Percentiles rank a stretch among this genome's conserved stretches.
These are phyloP conservation scores for Meda fulgida DNA, from an alignment of 2,797 vertebrate genomes.

Conservation along the genomic window DNA sequence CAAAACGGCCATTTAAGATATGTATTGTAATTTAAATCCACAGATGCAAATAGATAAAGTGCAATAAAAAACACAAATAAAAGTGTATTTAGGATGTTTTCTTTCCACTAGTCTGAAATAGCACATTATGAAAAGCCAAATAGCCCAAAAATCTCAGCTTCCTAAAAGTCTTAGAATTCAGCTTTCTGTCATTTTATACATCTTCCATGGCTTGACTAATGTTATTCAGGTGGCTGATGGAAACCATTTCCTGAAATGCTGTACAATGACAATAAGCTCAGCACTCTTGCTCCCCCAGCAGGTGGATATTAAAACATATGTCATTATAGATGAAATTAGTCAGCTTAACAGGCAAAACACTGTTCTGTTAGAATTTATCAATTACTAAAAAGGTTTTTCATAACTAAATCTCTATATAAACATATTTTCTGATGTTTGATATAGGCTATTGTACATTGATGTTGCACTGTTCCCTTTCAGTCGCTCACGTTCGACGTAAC, in stretches of 20 bases:
- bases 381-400: not conserved
- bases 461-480: too few relatives aligned
- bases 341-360: not conserved
- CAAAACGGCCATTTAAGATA: not conserved
- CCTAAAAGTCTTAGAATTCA: not conserved
- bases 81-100: not conserved
- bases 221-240: slow-evolving; percentile 33
- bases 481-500: too few relatives aligned
- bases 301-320: slow-evolving; percentile 5
- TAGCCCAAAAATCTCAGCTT: not conserved
- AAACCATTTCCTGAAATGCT: slow-evolving; percentile 13
- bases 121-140: not conserved
- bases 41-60: not conserved
- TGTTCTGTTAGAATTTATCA: not conserved
- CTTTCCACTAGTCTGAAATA: not conserved
- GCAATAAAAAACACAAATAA: not conserved
- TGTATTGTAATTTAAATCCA: not conserved
- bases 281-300: slow-evolving; percentile 34
- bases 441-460: too few relatives aligned
- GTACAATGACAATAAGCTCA: not conserved
- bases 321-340: not conserved
- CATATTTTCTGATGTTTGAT: too few relatives aligned
- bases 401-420: not conserved
- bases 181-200: slow-evolving; percentile 9
- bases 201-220: slow-evolving; percentile 37